Percentiles rank a stretch among this genome's conserved stretches.
phyloP scores from a whole-genome alignment of 2,797 vertebrate species.

The Eutrigla gurnardus region DNA sequence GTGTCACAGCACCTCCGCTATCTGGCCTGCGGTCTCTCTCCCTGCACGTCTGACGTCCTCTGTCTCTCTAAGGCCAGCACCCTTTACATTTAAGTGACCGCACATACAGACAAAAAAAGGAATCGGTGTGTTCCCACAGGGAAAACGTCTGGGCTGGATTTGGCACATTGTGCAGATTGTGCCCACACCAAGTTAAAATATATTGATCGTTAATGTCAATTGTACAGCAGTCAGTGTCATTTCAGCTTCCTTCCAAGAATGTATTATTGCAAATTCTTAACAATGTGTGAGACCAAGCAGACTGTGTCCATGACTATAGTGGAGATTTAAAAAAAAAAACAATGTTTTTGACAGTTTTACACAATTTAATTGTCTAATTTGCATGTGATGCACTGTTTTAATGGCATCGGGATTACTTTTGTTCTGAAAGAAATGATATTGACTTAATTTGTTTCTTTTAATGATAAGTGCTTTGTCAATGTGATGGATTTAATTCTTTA shows the following conservation, averaged over 20 bases:
- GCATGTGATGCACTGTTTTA: neutral
- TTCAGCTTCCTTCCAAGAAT: neutral
- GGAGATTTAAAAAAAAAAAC: neutral
- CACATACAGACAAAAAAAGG: conserved; percentile 26
- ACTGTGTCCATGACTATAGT: conserved; percentile 22
- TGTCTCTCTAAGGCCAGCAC: conserved; percentile 26
- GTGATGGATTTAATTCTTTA: neutral
- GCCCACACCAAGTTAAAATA: conserved; percentile 2
- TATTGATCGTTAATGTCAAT: conserved; percentile 26
- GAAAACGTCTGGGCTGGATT: conserved; percentile 1
- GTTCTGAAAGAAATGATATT: neutral
- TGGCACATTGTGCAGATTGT: conserved; percentile 7
- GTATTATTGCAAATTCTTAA: conserved; percentile 10
- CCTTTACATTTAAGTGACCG: conserved; percentile 26
- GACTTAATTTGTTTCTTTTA: neutral
- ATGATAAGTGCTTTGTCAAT: conserved; percentile 10
- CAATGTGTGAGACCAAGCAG: conserved; percentile 7
- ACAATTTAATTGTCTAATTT: conserved; percentile 8
- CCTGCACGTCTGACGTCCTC: conserved; percentile 4
- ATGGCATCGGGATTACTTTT: neutral
- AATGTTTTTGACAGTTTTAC: conserved; percentile 2
- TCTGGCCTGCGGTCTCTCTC: conserved; percentile 34
- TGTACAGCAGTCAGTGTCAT: conserved; percentile 14
- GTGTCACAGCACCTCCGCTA: conserved; percentile 53
- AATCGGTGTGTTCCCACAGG: conserved; percentile 28